Evolutionary conservation across 2,797 vertebrate species (phyloP).

Genomic region (Vireo griseus): DNA sequence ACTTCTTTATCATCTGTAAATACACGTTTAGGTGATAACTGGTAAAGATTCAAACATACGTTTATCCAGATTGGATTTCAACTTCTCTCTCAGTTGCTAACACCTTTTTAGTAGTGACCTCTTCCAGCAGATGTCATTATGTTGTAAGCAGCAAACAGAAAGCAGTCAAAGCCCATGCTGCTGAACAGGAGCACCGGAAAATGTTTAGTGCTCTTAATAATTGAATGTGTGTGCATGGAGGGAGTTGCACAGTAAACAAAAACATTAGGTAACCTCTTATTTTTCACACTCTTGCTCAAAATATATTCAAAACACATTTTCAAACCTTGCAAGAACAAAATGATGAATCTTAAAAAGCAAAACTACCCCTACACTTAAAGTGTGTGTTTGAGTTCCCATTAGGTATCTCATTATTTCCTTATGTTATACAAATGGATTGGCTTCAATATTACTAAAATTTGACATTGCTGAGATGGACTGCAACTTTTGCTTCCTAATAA

Average conservation of each 20-base stretch:
- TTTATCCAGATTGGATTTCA: slow-evolving; percentile 67
- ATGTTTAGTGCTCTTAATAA: slow-evolving; percentile 13
- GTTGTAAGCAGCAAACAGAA: slow-evolving; percentile 59
- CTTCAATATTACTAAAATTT: slow-evolving; percentile 35
- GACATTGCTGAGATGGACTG: slow-evolving; percentile 6
- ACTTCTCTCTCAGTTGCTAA: slow-evolving; percentile 67
- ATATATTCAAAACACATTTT: slow-evolving; percentile 15
- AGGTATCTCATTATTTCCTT: slow-evolving; percentile 2
- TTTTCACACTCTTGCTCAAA: slow-evolving; percentile 49
- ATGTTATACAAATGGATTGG: not conserved
- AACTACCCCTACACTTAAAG: slow-evolving; percentile 26
- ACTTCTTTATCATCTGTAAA: slow-evolving; percentile 29
- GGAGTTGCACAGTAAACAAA: slow-evolving; percentile 27
- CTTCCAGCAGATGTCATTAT: slow-evolving; percentile 64
- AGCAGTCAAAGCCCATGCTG: slow-evolving; percentile 7
- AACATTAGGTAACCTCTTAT: not conserved
- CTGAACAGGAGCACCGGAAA: slow-evolving; percentile 23
- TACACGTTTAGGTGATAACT: slow-evolving; percentile 46
- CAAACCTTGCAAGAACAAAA: slow-evolving; percentile 48
- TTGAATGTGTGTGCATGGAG: not conserved
- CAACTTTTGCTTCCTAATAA: slow-evolving; percentile 39
- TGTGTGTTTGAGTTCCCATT: not conserved
- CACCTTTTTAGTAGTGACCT: slow-evolving; percentile 64
- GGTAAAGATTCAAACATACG: slow-evolving; percentile 58
- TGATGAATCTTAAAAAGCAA: slow-evolving; percentile 21